Conservation (phyloP, 2,113 vertebrate species). For the Theristicus caerulescens region DNA sequence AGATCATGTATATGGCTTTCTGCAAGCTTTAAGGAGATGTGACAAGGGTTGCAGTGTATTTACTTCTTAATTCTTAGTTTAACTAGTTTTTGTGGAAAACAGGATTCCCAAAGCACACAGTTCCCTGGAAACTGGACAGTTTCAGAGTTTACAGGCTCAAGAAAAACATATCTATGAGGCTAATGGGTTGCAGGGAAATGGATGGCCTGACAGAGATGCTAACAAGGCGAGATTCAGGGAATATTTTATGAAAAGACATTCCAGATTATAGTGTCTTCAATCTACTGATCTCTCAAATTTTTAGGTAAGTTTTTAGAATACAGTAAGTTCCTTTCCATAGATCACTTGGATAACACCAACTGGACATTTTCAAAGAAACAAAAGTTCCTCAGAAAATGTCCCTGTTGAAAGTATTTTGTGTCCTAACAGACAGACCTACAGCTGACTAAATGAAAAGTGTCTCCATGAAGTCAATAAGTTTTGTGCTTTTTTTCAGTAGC, state of each 20-base stretch:
- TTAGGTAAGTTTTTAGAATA: background rate
- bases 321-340: background rate
- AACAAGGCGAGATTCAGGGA: background rate
- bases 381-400: background rate
- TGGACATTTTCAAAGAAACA: background rate
- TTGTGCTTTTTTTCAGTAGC: background rate
- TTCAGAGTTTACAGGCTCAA: background rate
- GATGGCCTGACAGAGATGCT: background rate
- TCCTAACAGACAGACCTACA: background rate
- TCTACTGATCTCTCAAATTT: background rate
- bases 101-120: background rate
- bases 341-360: background rate
- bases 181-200: background rate
- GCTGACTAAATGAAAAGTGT: background rate
- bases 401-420: background rate
- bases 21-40: background rate
- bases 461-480: background rate
- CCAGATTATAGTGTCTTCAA: background rate
- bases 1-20: background rate
- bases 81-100: background rate
- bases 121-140: background rate
- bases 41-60: background rate
- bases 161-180: background rate
- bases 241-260: background rate
- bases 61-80: background rate